Evolutionary conservation across 1,140 invertebrate species (phyloP).

Genomic region (Neodiprion lecontei): DNA sequence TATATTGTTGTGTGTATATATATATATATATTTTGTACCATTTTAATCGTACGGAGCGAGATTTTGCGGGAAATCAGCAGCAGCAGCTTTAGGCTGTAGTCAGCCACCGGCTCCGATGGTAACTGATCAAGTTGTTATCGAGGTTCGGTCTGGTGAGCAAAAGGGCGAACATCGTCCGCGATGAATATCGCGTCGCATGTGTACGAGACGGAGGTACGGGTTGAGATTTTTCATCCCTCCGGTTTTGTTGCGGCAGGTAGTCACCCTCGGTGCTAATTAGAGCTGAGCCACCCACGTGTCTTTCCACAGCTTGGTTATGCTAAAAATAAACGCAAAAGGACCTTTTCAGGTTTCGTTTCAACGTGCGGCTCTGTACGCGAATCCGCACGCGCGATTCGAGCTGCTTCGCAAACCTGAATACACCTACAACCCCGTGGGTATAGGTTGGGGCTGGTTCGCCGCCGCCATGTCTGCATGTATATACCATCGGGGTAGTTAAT

Average conservation of each 20-base stretch:
- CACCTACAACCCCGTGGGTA: too few species aligned
- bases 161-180: not conserved
- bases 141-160: constrained; percentile 3
- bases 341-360: constrained; percentile 41
- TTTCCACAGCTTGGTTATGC: constrained; percentile 44
- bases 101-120: not conserved
- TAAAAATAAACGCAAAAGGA: constrained; percentile 53
- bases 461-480: not conserved
- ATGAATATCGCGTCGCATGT: too few species aligned
- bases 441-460: not conserved
- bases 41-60: not conserved
- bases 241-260: constrained; percentile 17
- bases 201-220: not conserved
- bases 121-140: not conserved
- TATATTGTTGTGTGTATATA: not conserved
- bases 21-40: not conserved
- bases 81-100: not conserved
- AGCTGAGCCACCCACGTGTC: constrained; percentile 48
- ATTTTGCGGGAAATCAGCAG: not conserved
- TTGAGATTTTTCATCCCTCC: constrained; percentile 13
- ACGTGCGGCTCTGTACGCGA: not conserved
- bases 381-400: too few species aligned
- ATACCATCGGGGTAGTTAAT: not conserved
- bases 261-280: constrained; percentile 45
- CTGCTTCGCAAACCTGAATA: too few species aligned